phyloP scores from a whole-genome alignment of 1,140 invertebrate species.

The Drosophila mauritiana region DNA sequence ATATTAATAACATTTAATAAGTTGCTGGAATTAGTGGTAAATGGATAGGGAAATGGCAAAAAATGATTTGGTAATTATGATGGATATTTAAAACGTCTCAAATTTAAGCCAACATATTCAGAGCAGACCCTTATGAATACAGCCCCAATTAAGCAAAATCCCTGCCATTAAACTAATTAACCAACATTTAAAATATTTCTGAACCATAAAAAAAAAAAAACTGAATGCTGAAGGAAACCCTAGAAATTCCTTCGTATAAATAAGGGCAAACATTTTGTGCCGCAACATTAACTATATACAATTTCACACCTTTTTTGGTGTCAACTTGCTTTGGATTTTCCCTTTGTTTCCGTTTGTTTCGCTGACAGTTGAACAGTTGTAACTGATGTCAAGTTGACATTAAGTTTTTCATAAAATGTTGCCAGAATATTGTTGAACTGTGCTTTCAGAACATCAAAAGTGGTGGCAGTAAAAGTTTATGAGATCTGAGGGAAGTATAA shows the following conservation, averaged over 20 bases:
- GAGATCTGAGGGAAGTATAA: conserved; percentile 23
- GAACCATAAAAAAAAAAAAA: conserved; percentile 3
- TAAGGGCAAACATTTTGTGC: conserved; percentile 2
- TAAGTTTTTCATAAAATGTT: conserved; percentile 52
- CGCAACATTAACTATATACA: conserved; percentile 25
- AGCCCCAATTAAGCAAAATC: conserved; percentile 26
- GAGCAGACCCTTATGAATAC: conserved; percentile 4
- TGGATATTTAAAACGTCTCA: conserved; percentile 43
- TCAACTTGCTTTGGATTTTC: conserved; percentile 8
- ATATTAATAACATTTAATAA: conserved; percentile 81
- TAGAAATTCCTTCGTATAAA: neutral
- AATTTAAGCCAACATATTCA: conserved; percentile 20
- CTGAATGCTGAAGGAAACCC: neutral
- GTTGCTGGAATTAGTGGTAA: conserved; percentile 65
- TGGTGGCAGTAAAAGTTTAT: conserved; percentile 31
- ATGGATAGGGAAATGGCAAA: neutral
- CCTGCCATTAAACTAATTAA: conserved; percentile 22
- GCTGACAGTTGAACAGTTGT: conserved; percentile 50
- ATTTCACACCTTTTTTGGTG: conserved; percentile 31
- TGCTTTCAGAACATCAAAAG: conserved; percentile 8
- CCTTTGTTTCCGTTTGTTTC: conserved; percentile 7
- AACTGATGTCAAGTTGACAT: conserved; percentile 61
- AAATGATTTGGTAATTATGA: conserved; percentile 63
- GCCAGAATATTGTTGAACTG: conserved; percentile 13
- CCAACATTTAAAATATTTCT: conserved; percentile 26